phyloP scores from a whole-genome alignment of 2,113 vertebrate genomes.

The Prinia subflava region DNA sequence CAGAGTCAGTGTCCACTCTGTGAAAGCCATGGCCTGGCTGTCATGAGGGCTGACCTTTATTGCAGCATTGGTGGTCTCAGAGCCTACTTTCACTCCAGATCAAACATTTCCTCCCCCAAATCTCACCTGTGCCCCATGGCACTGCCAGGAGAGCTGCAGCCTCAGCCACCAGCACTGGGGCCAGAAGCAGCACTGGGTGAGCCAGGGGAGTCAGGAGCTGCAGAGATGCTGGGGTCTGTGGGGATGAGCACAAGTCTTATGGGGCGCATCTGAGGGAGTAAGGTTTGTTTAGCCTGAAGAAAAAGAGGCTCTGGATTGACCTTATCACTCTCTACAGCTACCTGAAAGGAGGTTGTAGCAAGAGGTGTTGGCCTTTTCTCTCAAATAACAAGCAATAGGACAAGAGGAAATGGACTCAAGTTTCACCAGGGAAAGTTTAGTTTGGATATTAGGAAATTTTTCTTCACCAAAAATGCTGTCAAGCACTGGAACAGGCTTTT shows the following conservation, averaged over 20 bases:
- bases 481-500: not conserved
- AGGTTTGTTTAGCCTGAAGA: not conserved
- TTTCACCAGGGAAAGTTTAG: not conserved
- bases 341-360: not conserved
- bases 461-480: not conserved
- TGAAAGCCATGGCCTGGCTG: not conserved
- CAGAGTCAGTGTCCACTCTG: not conserved
- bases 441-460: not conserved
- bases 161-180: not conserved
- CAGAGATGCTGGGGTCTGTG: not conserved
- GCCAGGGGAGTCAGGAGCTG: not conserved
- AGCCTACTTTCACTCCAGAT: not conserved
- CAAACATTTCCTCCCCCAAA: not conserved
- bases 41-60: not conserved
- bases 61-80: rapidly evolving
- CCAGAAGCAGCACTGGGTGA: not conserved
- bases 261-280: not conserved
- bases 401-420: not conserved
- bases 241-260: too few species aligned
- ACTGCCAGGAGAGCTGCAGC: not conserved
- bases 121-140: not conserved
- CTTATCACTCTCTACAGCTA: not conserved
- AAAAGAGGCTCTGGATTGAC: not conserved
- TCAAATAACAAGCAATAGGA: not conserved
- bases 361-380: not conserved